Evolutionary conservation across 2,113 vertebrate genomes (phyloP).

Genomic region (Emydocephalus ijimae): DNA sequence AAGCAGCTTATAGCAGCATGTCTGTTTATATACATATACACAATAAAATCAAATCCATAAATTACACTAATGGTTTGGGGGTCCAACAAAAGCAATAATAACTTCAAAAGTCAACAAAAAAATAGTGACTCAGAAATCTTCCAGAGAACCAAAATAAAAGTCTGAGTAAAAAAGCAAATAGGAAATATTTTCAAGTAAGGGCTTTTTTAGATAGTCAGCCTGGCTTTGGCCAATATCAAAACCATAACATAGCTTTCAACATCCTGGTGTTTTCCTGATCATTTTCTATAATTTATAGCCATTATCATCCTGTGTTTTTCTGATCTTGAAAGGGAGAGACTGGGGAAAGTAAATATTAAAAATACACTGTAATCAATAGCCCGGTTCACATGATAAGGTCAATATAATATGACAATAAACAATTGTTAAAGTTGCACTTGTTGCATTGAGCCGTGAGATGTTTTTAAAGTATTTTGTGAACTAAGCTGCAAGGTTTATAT

Average conservation of each 20-base stretch:
- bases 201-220: not conserved
- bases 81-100: not conserved
- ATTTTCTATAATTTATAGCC: not conserved
- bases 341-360: not conserved
- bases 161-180: not conserved
- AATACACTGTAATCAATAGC: not conserved
- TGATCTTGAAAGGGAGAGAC: not conserved
- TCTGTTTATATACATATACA: not conserved
- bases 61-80: not conserved
- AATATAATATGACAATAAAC: not conserved
- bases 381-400: not conserved
- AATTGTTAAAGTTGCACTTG: not conserved
- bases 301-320: not conserved
- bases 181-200: not conserved
- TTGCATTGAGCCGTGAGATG: not conserved
- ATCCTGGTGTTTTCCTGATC: not conserved
- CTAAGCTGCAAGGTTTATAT: not conserved
- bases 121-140: not conserved
- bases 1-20: not conserved
- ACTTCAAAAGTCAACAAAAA: not conserved
- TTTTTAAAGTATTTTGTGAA: not conserved
- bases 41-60: not conserved
- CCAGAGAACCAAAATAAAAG: not conserved
- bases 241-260: not conserved
- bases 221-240: not conserved